Evolutionary conservation across 2,888 invertebrate species (phyloP), one percentile per base, ranked within the genome.

Genomic region (Steinernema scapterisci): DNA sequence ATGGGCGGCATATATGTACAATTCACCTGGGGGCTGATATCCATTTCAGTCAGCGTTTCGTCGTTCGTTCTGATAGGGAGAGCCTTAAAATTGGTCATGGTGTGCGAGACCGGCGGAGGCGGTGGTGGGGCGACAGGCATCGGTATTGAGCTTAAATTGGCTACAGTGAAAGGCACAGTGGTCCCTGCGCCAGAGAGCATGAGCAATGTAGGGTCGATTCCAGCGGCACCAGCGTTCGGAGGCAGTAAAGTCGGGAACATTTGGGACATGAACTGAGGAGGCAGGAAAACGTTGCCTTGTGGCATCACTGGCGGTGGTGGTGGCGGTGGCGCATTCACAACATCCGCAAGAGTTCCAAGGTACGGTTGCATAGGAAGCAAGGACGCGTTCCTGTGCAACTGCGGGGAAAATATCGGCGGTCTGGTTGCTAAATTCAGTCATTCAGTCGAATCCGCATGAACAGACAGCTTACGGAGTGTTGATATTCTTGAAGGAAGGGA

Each of bases 81-180:
- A 38, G 38, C 44, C n/a, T 38, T 31, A 19, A 63, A 44, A 11
- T 44, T 63, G 1, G 52, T 63, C n/a, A n/a, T n/a, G n/a, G n/a
- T n/a, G n/a, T n/a, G n/a, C n/a, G n/a, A n/a, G 0, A 70, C 21
- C 43, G 73, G 73, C 13, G 73, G 54, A 11, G 54, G 43, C 13
- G 46, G 63, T 19, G 52, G 44, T 1, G 73, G 70, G 31, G 70
- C 71, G 7, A 44, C 43, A 16, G 75, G 56, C 19, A 54, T 16
- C 1, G 56, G 72, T 13, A 63, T 63, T 5, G 63, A 21, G 25
- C 25, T 63, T 1, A 63, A n/a, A 13, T 63, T 63, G 16, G 31
- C 63, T 63, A 63, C 63, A 2, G 63, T 63, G 3, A 63, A 63
- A 6, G 63, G 63, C 19, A 63, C 63, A 25, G 6, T 23, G 19